A percentile compares a stretch with the other conserved stretches of the same genome.
Evolutionary conservation across 2,113 vertebrate genomes (phyloP).

Genomic region (Mesocricetus auratus): DNA sequence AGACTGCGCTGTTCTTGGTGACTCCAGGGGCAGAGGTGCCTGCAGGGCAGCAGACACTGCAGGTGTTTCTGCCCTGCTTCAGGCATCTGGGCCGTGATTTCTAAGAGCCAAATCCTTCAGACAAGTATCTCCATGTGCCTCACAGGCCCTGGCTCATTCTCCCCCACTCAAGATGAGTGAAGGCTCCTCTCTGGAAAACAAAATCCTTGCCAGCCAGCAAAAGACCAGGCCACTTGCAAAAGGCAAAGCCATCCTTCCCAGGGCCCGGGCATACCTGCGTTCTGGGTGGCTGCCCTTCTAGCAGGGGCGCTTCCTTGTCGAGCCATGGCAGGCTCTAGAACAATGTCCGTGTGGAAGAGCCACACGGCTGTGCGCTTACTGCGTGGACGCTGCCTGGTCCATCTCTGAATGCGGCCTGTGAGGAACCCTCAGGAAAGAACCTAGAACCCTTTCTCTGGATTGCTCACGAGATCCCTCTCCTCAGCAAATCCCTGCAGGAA

Average conservation of each 20-base stretch:
- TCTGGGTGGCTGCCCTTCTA: rapidly evolving
- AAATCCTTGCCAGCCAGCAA: background rate
- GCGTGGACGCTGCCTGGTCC: background rate
- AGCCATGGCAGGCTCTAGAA: background rate
- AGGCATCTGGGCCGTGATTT: background rate
- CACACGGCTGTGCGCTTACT: too few relatives aligned
- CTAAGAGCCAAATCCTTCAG: background rate
- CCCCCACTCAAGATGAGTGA: background rate
- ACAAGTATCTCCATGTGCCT: background rate
- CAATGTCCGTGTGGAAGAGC: too few relatives aligned
- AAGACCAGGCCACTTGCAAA: background rate
- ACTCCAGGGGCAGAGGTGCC: background rate
- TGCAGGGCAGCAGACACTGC: background rate
- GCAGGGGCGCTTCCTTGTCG: background rate
- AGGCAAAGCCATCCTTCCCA: background rate
- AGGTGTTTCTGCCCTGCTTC: too few relatives aligned
- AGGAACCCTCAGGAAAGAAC: background rate
- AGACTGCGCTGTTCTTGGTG: background rate
- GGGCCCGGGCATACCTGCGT: background rate
- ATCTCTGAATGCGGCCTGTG: background rate
- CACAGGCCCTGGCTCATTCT: background rate
- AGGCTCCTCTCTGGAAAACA: background rate
- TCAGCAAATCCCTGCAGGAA: background rate
- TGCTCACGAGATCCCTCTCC: rapidly evolving
- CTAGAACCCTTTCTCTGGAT: background rate